Evolutionary conservation across 2,797 vertebrate genomes (phyloP), one percentile per base, ranked within the genome.

Genomic region (Atherinosoma microstoma): DNA sequence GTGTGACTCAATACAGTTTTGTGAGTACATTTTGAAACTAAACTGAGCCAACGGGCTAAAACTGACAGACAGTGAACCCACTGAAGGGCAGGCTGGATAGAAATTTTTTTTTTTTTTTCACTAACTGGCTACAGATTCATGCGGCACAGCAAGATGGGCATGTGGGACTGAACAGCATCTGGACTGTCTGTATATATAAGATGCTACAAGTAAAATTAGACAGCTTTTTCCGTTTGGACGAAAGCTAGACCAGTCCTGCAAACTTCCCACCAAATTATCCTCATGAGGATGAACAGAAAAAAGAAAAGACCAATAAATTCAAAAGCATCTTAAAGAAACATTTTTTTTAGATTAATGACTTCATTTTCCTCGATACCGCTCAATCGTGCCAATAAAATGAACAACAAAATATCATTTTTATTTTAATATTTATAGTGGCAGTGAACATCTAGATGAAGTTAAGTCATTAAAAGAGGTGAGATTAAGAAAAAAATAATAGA

Each of bases 51-150:
- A 67, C 0, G 1, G 8, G 38, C 15, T 34, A 29, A 58, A 36
- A 36, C 18, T 62, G 59, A 70, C 40, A 70, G 60, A 18, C 27
- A 74, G 49, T 18, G 64, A 38, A 64, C 45, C 36, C 40, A 56
- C 15, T 64, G 20, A 29, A 72, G 38, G 59, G 35, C 5, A 13
- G 53, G 40, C 67, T 57, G 47, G 54, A 73, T 6, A 49, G 79
- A 54, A 71, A 54, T 51, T 47, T 36, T 22, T 24, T 38, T 58
- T 36, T 57, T 12, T 53, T 67, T 68, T 63, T 42, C 15, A 65
- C 51, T 58, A 51, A 75, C 64, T 72, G 59, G 57, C 66, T 68
- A 64, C 62, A 67, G 36, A 81, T 69, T 59, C 53, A 34, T 64
- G 71, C 38, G 64, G 78, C 57, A 57, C 68, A 72, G 22, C 56